A percentile compares a stretch with the other conserved stretches of the same genome.
These are phyloP conservation scores for Hippocampus zosterae DNA, from an alignment of 2,113 vertebrate species.

Conservation along the genomic window DNA sequence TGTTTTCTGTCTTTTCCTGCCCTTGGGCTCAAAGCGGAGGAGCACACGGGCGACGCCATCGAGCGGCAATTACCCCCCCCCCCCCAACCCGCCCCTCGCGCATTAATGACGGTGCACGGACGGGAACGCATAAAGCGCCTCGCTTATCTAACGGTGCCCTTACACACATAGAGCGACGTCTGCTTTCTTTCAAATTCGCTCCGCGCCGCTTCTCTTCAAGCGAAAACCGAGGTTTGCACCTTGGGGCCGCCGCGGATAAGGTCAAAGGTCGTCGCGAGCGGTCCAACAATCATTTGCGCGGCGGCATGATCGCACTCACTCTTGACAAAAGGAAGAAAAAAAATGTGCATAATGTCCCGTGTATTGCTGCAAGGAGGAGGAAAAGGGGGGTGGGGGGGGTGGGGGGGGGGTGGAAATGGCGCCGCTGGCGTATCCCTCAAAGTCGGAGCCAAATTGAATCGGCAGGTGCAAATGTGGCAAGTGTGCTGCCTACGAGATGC, in stretches of 20 bases:
- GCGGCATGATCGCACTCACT: slow-evolving; percentile 55
- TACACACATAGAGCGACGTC: slow-evolving; percentile 40
- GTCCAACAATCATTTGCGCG: slow-evolving; percentile 56
- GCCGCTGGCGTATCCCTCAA: slow-evolving; percentile 65
- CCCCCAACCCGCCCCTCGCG: background rate
- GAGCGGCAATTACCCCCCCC: background rate
- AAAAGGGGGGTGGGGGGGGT: background rate
- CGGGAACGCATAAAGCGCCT: background rate
- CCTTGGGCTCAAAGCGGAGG: slow-evolving; percentile 49
- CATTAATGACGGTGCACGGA: background rate
- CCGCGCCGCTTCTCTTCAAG: slow-evolving; percentile 61
- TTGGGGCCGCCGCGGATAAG: slow-evolving; percentile 60
- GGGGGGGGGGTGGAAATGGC: slow-evolving; percentile 22
- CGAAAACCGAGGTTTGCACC: slow-evolving; percentile 56
- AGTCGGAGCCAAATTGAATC: slow-evolving; percentile 68
- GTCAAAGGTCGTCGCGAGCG: slow-evolving; percentile 63
- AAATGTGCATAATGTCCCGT: slow-evolving; percentile 66
- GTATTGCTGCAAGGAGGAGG: slow-evolving; percentile 53
- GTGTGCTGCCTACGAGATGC: slow-evolving; percentile 50
- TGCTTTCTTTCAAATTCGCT: slow-evolving; percentile 50
- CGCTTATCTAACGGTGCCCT: background rate
- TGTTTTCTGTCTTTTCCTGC: slow-evolving; percentile 20
- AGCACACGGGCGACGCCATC: slow-evolving; percentile 28
- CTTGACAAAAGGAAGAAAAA: slow-evolving; percentile 41
- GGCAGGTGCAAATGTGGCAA: slow-evolving; percentile 67